Evolutionary conservation across 1,140 invertebrate genomes (phyloP).

Genomic region (Augochlora pura): DNA sequence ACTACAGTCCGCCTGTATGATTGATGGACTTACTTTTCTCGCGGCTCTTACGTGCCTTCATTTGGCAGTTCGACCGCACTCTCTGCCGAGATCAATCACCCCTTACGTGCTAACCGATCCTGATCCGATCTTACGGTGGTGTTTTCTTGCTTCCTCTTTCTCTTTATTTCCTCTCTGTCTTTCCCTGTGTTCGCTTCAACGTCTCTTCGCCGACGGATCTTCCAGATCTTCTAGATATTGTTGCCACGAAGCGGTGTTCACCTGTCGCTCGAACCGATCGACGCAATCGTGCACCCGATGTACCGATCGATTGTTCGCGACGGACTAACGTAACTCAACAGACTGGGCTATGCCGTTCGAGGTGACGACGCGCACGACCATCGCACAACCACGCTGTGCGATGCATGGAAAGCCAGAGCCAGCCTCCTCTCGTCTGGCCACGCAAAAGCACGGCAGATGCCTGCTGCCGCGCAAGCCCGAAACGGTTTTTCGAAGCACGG

Average conservation of each 20-base stretch:
- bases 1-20: conserved; percentile 42
- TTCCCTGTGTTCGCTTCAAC: no score
- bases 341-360: neutral
- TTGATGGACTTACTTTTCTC: conserved; percentile 76
- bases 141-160: neutral
- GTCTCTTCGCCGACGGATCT: no score
- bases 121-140: neutral
- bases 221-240: no score
- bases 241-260: neutral
- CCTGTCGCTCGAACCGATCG: conserved; percentile 11
- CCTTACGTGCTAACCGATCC: conserved; percentile 11
- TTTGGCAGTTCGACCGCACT: conserved; percentile 43
- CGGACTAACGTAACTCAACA: conserved; percentile 49
- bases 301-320: conserved; percentile 37
- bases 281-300: conserved; percentile 4
- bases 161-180: neutral
- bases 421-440: conserved; percentile 20
- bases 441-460: conserved; percentile 66
- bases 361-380: conserved; percentile 28
- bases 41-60: conserved; percentile 74
- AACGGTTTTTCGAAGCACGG: neutral
- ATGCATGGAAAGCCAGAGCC: conserved; percentile 21
- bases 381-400: conserved; percentile 6
- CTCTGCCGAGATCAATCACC: conserved; percentile 11
- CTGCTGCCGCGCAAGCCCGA: conserved; percentile 50